Evolutionary conservation across 2,797 vertebrate species (phyloP), one percentile per base, ranked within the genome.

Genomic region (Chelonia mydas): DNA sequence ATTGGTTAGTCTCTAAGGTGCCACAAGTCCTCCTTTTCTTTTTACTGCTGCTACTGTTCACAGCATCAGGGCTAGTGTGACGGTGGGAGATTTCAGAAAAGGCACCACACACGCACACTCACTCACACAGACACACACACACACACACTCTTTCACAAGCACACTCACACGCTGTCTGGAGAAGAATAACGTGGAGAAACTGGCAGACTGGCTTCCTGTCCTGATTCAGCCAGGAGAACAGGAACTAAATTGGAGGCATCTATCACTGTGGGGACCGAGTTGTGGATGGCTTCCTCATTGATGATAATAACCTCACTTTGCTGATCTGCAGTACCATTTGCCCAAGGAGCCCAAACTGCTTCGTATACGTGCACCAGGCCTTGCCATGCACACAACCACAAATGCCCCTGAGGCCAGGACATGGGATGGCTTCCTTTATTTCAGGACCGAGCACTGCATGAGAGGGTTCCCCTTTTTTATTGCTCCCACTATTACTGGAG

Each of bases 101-200:
- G 84, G 80, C 84, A 59, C 19, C 84, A 76, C 76, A 87, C 72
- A 81, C 47, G 3, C 1, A 0, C 25, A 5, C 55, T 0, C 1
- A 12, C 51, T 11, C 0, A 1, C n/a, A 11, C 0, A 0, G 49
- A 16, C 37, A 47, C 76, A 79, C 49, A 5, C 72, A 33, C 28
- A 17, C n/a, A 13, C 27, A 5, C 55, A 11, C 25, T 57, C 54
- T 28, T 31, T 31, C 1, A 0, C 53, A 49, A 5, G 5, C 76
- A 53, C 78, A 3, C 76, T 50, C 77, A 19, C 17, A 31, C 5
- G 51, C 28, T 2, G 3, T 8, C 61, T 94, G 51, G 45, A 1
- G 13, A 0, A 0, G 78, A 86, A 90, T n/a, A 57, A 57, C 0
- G 0, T 0, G 5, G 12, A 54, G 87, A 78, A 37, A 49, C 49